Evolutionary conservation across 1,140 invertebrate genomes (phyloP).

Genomic region (Spodoptera litura): DNA sequence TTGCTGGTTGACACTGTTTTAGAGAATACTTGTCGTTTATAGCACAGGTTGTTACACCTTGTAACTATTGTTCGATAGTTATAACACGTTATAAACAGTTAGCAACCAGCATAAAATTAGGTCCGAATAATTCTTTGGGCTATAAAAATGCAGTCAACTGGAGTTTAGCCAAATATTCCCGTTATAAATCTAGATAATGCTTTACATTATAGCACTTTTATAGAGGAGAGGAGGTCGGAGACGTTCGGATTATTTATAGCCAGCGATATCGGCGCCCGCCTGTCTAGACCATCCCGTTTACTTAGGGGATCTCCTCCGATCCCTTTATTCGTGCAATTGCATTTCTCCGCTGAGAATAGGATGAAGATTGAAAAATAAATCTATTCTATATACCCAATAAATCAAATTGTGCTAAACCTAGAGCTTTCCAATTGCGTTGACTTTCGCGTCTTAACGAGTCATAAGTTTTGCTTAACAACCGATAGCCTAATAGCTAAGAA

Average conservation of each 20-base stretch:
- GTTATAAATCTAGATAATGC: slow-evolving; percentile 44
- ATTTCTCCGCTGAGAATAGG: slow-evolving; percentile 13
- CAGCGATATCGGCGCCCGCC: slow-evolving; percentile 62
- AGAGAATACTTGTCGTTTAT: slow-evolving; percentile 14
- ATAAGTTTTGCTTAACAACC: slow-evolving; percentile 41
- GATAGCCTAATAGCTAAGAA: slow-evolving; percentile 28
- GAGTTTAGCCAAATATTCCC: slow-evolving; percentile 54
- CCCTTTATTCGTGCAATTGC: slow-evolving; percentile 17
- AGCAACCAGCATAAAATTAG: neutral
- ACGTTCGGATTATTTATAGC: slow-evolving; percentile 57
- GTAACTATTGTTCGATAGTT: neutral
- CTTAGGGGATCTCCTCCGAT: slow-evolving; percentile 26
- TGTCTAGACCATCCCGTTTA: slow-evolving; percentile 71
- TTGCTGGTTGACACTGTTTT: slow-evolving; percentile 31
- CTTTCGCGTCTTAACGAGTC: slow-evolving; percentile 52
- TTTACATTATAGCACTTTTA: slow-evolving; percentile 51
- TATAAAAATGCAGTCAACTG: slow-evolving; percentile 42
- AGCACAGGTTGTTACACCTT: neutral
- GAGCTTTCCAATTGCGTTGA: slow-evolving; percentile 32
- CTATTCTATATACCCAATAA: neutral
- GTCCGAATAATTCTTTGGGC: neutral
- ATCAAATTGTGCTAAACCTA: slow-evolving; percentile 15
- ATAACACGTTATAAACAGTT: neutral
- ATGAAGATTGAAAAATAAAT: slow-evolving; percentile 2
- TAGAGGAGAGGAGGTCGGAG: slow-evolving; percentile 54